Evolutionary conservation across 2,797 vertebrate genomes (phyloP).

Genomic region (Cheirogaleus major): DNA sequence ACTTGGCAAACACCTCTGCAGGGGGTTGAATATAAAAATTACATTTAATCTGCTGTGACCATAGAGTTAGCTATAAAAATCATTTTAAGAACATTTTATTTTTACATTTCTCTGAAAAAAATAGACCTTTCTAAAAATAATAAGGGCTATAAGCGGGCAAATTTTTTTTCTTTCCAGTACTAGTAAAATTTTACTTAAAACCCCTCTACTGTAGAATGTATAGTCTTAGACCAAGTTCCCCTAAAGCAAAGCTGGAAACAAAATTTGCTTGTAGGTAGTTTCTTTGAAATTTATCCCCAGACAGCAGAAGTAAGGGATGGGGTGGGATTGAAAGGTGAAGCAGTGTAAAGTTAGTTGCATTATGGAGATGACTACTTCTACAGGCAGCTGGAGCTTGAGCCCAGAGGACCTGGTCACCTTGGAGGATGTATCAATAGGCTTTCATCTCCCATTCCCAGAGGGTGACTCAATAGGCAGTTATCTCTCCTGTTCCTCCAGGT

Average conservation of each 20-base stretch:
- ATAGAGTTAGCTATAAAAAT: conserved; percentile 58
- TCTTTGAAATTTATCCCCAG: background rate
- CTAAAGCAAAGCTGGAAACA: background rate
- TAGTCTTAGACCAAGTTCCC: background rate
- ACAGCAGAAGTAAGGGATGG: background rate
- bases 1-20: background rate
- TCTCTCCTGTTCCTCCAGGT: background rate
- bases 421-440: fast-evolving
- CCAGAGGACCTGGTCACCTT: background rate
- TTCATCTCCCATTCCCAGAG: background rate
- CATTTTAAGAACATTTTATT: background rate
- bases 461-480: background rate
- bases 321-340: fast-evolving
- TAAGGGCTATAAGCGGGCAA: background rate
- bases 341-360: background rate
- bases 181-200: conserved; percentile 18
- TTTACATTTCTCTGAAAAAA: conserved; percentile 7
- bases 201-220: background rate
- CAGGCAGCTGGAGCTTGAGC: background rate
- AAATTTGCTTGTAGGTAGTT: background rate
- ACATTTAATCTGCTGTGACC: conserved; percentile 48
- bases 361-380: background rate
- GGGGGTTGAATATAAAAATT: conserved; percentile 47
- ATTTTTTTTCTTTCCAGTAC: background rate
- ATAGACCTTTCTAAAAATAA: conserved; percentile 41